Evolutionary conservation across 2,888 invertebrate species (phyloP).

Genomic region (Drosophila falleni): DNA sequence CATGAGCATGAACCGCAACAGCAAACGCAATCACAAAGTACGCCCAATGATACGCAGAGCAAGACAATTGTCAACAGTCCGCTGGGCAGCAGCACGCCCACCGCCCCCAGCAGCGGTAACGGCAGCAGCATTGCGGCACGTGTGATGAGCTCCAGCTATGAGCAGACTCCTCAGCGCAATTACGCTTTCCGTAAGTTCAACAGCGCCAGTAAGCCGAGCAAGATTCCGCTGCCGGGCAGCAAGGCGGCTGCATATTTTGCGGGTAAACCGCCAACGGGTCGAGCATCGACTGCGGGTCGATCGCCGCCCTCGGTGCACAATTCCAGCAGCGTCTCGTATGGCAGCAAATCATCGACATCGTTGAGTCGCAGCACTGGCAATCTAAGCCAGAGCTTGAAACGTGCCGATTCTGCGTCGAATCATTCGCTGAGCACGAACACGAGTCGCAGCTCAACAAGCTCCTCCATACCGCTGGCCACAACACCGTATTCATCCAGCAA

Average conservation of each 20-base stretch:
- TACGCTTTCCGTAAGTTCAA: slow-evolving; percentile 69
- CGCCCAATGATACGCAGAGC: slow-evolving; percentile 56
- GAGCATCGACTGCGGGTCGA: slow-evolving; percentile 72
- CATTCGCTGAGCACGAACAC: slow-evolving; percentile 78
- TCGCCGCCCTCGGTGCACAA: slow-evolving; percentile 77
- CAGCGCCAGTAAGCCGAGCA: slow-evolving; percentile 88
- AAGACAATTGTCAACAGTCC: slow-evolving; percentile 66
- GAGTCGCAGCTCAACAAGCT: slow-evolving; percentile 83
- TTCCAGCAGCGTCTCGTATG: slow-evolving; percentile 73
- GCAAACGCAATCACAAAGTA: slow-evolving; percentile 14
- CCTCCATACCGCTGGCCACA: slow-evolving; percentile 84
- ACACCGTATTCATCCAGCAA: slow-evolving; percentile 80
- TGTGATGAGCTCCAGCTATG: slow-evolving; percentile 82
- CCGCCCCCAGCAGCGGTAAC: slow-evolving; percentile 20
- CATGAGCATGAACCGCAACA: slow-evolving; percentile 86
- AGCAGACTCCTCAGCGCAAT: slow-evolving; percentile 62
- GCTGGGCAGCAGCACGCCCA: slow-evolving; percentile 62
- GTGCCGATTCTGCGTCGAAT: slow-evolving; percentile 86
- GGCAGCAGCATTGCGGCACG: slow-evolving; percentile 63
- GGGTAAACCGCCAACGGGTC: slow-evolving; percentile 87
- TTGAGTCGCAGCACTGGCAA: slow-evolving; percentile 85
- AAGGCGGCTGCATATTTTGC: slow-evolving; percentile 86
- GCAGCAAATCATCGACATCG: slow-evolving; percentile 78
- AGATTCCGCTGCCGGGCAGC: slow-evolving; percentile 89
- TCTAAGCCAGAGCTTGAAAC: slow-evolving; percentile 83